These are phyloP conservation scores for Antigone vipio DNA, from an alignment of 2,113 vertebrate species.

Conservation along the genomic window DNA sequence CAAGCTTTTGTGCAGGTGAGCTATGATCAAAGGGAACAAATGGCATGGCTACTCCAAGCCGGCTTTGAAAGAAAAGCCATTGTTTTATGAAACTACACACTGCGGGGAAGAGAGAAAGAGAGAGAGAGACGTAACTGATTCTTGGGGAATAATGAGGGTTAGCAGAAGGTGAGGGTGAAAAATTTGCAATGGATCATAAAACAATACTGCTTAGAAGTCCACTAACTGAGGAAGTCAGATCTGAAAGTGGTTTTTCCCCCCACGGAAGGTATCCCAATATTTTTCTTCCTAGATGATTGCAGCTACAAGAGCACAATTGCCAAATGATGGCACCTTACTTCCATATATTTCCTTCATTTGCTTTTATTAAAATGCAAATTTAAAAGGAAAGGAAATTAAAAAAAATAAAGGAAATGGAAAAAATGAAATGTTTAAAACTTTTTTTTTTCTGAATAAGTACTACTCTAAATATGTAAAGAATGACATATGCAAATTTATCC, in stretches of 20 bases:
- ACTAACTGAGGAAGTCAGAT: neutral
- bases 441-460: neutral
- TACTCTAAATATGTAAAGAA: neutral
- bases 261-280: fast-evolving
- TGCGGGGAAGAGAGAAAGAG: neutral
- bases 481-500: neutral
- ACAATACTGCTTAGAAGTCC: neutral
- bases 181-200: neutral
- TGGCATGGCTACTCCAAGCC: neutral
- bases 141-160: neutral
- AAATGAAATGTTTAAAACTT: neutral
- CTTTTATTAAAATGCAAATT: neutral
- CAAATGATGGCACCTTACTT: fast-evolving
- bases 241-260: neutral
- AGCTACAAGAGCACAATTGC: neutral
- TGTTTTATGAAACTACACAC: slow-evolving; percentile 7
- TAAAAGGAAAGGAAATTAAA: neutral
- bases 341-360: neutral
- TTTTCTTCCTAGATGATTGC: neutral
- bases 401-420: fast-evolving
- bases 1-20: slow-evolving; percentile 40
- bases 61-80: slow-evolving; percentile 18
- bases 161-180: neutral
- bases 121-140: neutral
- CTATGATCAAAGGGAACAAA: slow-evolving; percentile 39